Percentiles rank a stretch among this genome's conserved stretches.
Conservation (phyloP, 1,140 invertebrate species). For the Lycorma delicatula region DNA sequence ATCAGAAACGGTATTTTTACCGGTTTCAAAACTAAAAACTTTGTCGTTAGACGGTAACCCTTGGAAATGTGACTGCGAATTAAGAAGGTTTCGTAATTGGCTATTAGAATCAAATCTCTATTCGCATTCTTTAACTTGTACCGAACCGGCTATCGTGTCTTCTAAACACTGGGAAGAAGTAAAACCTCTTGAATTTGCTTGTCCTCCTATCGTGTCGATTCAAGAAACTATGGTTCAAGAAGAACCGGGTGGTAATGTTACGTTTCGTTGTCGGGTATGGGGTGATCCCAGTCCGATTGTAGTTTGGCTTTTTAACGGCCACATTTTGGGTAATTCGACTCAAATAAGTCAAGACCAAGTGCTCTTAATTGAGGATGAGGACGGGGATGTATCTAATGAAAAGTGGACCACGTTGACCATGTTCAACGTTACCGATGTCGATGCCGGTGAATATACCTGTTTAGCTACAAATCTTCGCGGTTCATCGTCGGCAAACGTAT, state of each 20-base stretch:
- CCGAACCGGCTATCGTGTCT: slow-evolving; percentile 46
- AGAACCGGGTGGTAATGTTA: slow-evolving; percentile 63
- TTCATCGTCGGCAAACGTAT: slow-evolving; percentile 54
- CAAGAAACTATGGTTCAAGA: slow-evolving; percentile 53
- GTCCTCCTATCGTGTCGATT: slow-evolving; percentile 55
- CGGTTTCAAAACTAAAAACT: slow-evolving; percentile 61
- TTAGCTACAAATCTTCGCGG: slow-evolving; percentile 66
- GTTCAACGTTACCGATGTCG: slow-evolving; percentile 60
- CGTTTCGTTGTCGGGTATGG: slow-evolving; percentile 61
- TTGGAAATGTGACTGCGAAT: slow-evolving; percentile 79
- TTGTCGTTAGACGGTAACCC: slow-evolving; percentile 74
- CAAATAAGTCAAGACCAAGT: slow-evolving; percentile 36
- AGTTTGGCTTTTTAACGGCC: slow-evolving; percentile 66
- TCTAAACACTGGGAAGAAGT: slow-evolving; percentile 58
- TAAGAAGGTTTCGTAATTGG: slow-evolving; percentile 73
- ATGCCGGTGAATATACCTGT: slow-evolving; percentile 74
- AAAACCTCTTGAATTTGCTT: slow-evolving; percentile 58
- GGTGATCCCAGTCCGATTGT: slow-evolving; percentile 77
- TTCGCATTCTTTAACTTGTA: slow-evolving; percentile 53
- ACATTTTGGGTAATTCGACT: slow-evolving; percentile 36
- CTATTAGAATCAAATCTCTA: slow-evolving; percentile 59
- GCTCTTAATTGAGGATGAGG: slow-evolving; percentile 36
- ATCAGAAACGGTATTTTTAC: slow-evolving; percentile 52
- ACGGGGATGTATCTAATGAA: slow-evolving; percentile 34
- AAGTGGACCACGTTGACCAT: slow-evolving; percentile 65